Conservation (phyloP, 2,113 vertebrate species). For the Macquaria ambigua region DNA sequence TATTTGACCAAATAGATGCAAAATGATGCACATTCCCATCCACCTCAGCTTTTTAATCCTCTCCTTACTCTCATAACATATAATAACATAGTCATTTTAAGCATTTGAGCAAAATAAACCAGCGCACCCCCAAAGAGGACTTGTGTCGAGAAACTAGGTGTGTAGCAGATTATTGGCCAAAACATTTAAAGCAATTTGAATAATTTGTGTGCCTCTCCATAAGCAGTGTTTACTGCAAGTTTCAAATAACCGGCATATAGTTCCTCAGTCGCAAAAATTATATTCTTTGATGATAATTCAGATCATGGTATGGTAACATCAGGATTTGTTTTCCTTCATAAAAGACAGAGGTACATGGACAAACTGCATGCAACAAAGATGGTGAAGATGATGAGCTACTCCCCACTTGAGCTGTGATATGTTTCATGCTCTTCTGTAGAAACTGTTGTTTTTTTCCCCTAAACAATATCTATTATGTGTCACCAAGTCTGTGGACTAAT, state of each 20-base stretch:
- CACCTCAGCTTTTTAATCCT: background rate
- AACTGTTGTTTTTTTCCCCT: background rate
- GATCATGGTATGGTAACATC: background rate
- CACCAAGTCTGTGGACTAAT: constrained; percentile 2
- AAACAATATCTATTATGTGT: constrained; percentile 7
- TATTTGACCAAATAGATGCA: background rate
- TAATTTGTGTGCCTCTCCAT: background rate
- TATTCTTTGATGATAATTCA: background rate
- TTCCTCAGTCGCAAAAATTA: background rate
- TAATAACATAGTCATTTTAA: background rate
- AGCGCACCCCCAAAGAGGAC: background rate
- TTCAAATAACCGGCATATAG: background rate
- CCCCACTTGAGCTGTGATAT: background rate
- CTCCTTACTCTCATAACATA: background rate
- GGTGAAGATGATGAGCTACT: background rate
- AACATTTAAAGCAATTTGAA: background rate
- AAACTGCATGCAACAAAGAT: background rate
- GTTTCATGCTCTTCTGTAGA: background rate
- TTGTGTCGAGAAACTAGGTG: background rate
- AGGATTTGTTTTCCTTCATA: background rate
- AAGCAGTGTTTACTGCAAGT: background rate
- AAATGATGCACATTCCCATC: background rate
- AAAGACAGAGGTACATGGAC: background rate
- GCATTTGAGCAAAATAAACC: background rate
- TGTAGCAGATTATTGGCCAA: constrained; percentile 2